phyloP scores from a whole-genome alignment of 53 echinoderm and acorn worm species.

The Temnopleurus reevesii region DNA sequence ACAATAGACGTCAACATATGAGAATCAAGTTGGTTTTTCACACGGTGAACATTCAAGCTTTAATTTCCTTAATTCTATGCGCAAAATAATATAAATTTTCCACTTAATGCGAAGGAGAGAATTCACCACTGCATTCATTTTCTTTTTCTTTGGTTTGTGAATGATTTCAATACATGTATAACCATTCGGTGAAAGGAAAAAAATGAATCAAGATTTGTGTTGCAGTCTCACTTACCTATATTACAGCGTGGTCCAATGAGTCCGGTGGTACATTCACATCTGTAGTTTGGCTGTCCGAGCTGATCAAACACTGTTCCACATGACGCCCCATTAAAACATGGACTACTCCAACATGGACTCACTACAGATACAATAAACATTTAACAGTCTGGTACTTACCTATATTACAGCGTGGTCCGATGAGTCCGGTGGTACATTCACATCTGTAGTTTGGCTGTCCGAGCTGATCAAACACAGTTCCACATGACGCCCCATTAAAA shows the following conservation, averaged over 20 bases:
- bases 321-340: slow-evolving; percentile 58
- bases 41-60: no score
- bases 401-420: slow-evolving; percentile 70
- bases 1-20: no score
- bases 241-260: slow-evolving; percentile 62
- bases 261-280: slow-evolving; percentile 69
- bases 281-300: slow-evolving; percentile 49
- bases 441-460: slow-evolving; percentile 65
- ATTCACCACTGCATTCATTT: no score
- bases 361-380: neutral
- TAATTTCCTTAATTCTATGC: no score
- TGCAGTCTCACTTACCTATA: no score
- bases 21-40: no score
- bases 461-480: neutral
- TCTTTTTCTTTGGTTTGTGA: no score
- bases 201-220: no score
- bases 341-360: slow-evolving; percentile 65
- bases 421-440: slow-evolving; percentile 63
- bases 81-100: no score
- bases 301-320: slow-evolving; percentile 6
- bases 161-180: no score
- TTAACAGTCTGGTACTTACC: slow-evolving; percentile 49
- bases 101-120: no score
- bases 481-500: slow-evolving; percentile 62
- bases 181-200: no score